Base-by-base conservation (phyloP, 1,140 invertebrate genomes). In the Drosophila trapezifrons region DNA sequence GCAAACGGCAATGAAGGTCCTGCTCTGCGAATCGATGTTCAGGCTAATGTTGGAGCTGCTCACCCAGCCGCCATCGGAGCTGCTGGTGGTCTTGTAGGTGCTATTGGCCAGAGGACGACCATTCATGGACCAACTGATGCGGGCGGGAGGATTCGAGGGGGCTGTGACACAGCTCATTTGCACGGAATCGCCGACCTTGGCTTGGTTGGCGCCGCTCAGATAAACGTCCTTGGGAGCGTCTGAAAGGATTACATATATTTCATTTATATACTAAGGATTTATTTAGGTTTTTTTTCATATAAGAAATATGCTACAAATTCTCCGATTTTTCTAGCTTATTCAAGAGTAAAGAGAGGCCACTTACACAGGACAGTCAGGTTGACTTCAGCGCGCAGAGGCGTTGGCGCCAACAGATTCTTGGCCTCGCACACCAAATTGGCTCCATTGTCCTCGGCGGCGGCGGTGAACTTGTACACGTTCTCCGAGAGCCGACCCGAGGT, bases 401-500 rank as follows among this genome's bases (percentile, higher is more conserved):
- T 94, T 54, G 95, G 94, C 66, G 96, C 98, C 94, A 98, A 96
- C 40, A 97, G 93, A 91, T 99, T 99, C 75, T 95, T 96, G 0
- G 98, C 98, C 91, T 98, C 96, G 92, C 98, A 99, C 49, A 96
- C 95, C 92, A 98, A 98, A 75, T 95, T 94, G 2, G 97, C 98
- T 80, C 98, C 96, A 92, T 99, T 98, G 92, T 99, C 98, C 32
- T 95, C 95, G 3, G 97, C 95, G 65, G 96, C 95, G 0, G 97
- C 98, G 29, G 94, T 95, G 92, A 99, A 98, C 3, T 96, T 95
- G 76, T 97, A 95, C 9, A 96, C 94, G 91, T 97, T 98, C 82
- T 97, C 95, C 13, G 97, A 97, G 75, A 97, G 94, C 35, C 95
- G 93, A 4, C 95, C 95, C 35, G 95, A 95, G 2, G 96, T 97